Conservation (phyloP, 2,113 vertebrate genomes). For the Sardina pilchardus region DNA sequence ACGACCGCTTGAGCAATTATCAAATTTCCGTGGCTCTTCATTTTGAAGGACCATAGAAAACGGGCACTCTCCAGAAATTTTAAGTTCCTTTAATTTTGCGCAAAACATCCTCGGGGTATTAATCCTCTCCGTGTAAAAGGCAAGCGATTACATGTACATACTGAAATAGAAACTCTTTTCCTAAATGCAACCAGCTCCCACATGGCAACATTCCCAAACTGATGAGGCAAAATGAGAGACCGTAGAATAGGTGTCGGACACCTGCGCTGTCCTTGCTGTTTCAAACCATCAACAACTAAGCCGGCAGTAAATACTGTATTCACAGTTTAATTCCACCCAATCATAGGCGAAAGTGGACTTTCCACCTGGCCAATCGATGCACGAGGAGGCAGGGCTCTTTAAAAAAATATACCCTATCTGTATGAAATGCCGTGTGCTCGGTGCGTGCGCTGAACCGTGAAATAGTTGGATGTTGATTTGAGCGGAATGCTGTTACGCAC, state of each 20-base stretch:
- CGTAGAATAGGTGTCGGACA: neutral
- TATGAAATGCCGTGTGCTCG: conserved; percentile 59
- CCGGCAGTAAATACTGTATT: conserved; percentile 27
- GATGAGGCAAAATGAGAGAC: neutral
- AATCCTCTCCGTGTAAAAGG: conserved; percentile 43
- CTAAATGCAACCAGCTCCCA: conserved; percentile 49
- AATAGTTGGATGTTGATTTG: conserved; percentile 24
- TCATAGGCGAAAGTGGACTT: conserved; percentile 47
- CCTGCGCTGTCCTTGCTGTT: conserved; percentile 1
- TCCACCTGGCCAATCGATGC: conserved; percentile 65
- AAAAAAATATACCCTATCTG: conserved; percentile 37
- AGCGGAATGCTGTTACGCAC: neutral
- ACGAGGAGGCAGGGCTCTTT: conserved; percentile 56
- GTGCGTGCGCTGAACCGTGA: conserved; percentile 46
- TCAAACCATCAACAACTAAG: conserved; percentile 21
- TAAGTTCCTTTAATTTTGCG: conserved; percentile 92
- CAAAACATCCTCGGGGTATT: conserved; percentile 85
- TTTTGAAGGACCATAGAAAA: conserved; percentile 82
- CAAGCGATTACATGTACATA: conserved; percentile 48
- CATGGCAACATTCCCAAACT: conserved; percentile 31
- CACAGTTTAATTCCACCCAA: conserved; percentile 66
- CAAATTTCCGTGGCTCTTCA: conserved; percentile 72
- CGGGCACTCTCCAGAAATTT: conserved; percentile 92
- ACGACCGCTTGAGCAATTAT: conserved; percentile 65
- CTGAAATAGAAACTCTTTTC: conserved; percentile 45